Conservation (phyloP, 2,888 invertebrate genomes). For the Marronus borbonicus region DNA sequence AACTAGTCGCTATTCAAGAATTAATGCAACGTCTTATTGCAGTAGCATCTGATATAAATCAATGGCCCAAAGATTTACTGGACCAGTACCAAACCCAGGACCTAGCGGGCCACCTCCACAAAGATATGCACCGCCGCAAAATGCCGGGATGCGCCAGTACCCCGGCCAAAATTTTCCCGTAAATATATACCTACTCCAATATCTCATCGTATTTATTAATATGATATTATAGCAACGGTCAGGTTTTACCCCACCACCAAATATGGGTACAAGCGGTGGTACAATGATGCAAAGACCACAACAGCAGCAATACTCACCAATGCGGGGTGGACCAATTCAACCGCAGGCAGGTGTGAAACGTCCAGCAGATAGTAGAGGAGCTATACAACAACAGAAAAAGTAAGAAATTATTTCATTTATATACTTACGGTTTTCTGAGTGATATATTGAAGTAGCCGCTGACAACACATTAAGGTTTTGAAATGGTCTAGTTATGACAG, state of each 20-base stretch:
- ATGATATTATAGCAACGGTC: conserved; percentile 72
- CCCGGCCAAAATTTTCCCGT: conserved; percentile 85
- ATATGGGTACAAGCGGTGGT: conserved; percentile 72
- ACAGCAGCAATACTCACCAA: conserved; percentile 74
- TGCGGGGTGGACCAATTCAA: conserved; percentile 76
- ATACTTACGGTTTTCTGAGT: too few relatives aligned
- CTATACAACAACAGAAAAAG: conserved; percentile 78
- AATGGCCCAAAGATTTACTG: conserved; percentile 76
- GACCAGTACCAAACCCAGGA: conserved; percentile 71
- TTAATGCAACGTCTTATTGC: background rate
- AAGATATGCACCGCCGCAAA: conserved; percentile 77
- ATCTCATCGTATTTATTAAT: background rate
- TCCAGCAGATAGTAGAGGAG: conserved; percentile 75
- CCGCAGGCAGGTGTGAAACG: conserved; percentile 76
- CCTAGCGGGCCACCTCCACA: conserved; percentile 74
- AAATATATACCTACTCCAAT: conserved; percentile 63
- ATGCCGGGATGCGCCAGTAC: conserved; percentile 79
- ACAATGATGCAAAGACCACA: conserved; percentile 76
- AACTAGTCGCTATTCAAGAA: background rate
- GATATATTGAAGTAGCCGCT: too few relatives aligned
- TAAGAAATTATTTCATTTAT: conserved; percentile 61
- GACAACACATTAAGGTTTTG: too few relatives aligned
- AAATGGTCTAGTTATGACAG: too few relatives aligned
- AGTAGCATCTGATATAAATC: conserved; percentile 11
- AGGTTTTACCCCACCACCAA: conserved; percentile 79